A percentile compares a stretch with the other conserved stretches of the same genome.
Conservation (phyloP, 2,888 invertebrate species). For the Papilio protenor region DNA sequence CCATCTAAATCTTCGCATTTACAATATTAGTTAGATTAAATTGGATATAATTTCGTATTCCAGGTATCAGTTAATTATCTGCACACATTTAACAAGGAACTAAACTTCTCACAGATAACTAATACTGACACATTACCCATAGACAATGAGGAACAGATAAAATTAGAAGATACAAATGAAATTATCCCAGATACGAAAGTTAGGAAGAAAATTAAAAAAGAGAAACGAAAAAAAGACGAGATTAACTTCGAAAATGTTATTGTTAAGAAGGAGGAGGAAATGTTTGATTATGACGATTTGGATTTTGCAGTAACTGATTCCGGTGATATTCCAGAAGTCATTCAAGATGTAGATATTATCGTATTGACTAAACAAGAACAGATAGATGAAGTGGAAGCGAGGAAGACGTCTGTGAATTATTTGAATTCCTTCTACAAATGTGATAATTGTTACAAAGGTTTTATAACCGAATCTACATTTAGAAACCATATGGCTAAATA, state of each 20-base stretch:
- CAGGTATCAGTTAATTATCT: slow-evolving; percentile 28
- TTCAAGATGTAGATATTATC: slow-evolving; percentile 57
- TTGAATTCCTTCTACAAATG: slow-evolving; percentile 69
- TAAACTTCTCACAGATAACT: slow-evolving; percentile 9
- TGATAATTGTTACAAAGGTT: slow-evolving; percentile 70
- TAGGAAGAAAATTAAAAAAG: slow-evolving; percentile 35
- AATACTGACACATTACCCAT: background rate
- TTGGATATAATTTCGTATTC: slow-evolving; percentile 7
- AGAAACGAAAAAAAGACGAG: slow-evolving; percentile 17
- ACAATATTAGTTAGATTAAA: background rate
- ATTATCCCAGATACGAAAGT: background rate
- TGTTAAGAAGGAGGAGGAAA: slow-evolving; percentile 11
- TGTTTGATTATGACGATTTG: slow-evolving; percentile 41
- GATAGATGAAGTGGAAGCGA: slow-evolving; percentile 58
- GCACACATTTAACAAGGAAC: slow-evolving; percentile 41
- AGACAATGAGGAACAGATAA: slow-evolving; percentile 19
- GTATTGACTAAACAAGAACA: slow-evolving; percentile 65
- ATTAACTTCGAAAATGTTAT: slow-evolving; percentile 28
- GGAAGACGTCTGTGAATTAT: slow-evolving; percentile 65
- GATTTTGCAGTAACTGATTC: slow-evolving; percentile 23
- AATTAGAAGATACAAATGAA: background rate
- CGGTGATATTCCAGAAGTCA: slow-evolving; percentile 35
- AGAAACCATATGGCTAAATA: slow-evolving; percentile 72
- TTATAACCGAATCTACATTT: slow-evolving; percentile 63
- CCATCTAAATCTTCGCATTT: no score